Percentiles rank a stretch among this genome's conserved stretches.
These are phyloP conservation scores for Oligia strigilis DNA, from an alignment of 2,888 invertebrate species.

Conservation along the genomic window DNA sequence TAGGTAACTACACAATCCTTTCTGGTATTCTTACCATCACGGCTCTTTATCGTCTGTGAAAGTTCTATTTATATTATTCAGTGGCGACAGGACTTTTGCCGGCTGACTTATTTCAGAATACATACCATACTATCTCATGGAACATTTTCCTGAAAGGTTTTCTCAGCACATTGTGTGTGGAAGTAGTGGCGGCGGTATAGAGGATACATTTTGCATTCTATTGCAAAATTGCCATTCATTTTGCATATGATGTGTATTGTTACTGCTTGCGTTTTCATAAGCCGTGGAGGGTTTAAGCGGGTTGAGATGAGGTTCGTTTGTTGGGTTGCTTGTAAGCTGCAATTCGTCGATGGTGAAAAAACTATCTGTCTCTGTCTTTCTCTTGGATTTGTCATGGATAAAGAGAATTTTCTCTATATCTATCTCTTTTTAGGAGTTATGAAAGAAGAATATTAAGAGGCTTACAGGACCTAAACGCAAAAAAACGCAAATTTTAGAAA, in stretches of 20 bases:
- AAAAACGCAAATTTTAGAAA: no score
- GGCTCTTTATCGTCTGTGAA: conserved; percentile 14
- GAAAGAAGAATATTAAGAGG: no score
- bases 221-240: no score
- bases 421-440: neutral
- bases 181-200: neutral
- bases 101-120: conserved; percentile 46
- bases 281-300: neutral
- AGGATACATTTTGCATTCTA: conserved; percentile 41
- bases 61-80: conserved; percentile 43
- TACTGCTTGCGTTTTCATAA: neutral
- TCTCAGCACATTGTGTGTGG: conserved; percentile 9
- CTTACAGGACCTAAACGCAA: no score
- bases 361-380: neutral
- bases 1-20: neutral
- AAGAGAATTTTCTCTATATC: neutral
- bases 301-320: neutral
- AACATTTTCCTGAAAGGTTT: conserved; percentile 35
- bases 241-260: conserved; percentile 49
- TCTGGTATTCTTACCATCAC: neutral
- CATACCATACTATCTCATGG: conserved; percentile 2
- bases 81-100: conserved; percentile 19
- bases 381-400: neutral
- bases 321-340: neutral
- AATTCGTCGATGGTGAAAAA: neutral